Conservation (phyloP, 2,113 vertebrate genomes). For the Leptosomus discolor region DNA sequence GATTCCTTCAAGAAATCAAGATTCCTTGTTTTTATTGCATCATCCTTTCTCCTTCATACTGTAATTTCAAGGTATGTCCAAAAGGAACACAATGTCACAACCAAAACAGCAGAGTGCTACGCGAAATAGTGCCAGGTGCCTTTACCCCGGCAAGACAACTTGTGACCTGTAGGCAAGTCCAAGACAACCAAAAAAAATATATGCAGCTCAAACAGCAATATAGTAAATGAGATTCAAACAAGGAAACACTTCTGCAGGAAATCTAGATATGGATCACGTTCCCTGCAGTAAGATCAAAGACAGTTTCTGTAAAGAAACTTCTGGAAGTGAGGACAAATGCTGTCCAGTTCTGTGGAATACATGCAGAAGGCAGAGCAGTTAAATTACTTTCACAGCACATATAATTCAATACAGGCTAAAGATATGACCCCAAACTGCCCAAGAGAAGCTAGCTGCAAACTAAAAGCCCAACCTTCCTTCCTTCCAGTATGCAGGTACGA, state of each 20-base stretch:
- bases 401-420: not conserved
- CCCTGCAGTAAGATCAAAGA: not conserved
- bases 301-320: not conserved
- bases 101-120: not conserved
- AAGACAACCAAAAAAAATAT: not conserved
- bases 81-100: not conserved
- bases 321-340: not conserved
- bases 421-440: not conserved
- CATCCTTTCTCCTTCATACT: not conserved
- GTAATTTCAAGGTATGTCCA: not conserved
- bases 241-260: not conserved
- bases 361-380: not conserved
- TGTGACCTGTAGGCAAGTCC: not conserved
- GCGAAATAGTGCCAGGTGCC: not conserved
- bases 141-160: not conserved
- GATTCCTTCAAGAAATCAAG: not conserved
- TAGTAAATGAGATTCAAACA: not conserved
- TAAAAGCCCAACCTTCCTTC: not conserved
- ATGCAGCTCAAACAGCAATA: not conserved
- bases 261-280: rapidly evolving
- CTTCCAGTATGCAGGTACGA: not conserved
- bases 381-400: not conserved
- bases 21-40: not conserved
- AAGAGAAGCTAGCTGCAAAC: not conserved
- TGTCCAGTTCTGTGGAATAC: not conserved